These are phyloP conservation scores for Pachypeltis micranthus DNA, from an alignment of 1,140 invertebrate species.

Conservation along the genomic window DNA sequence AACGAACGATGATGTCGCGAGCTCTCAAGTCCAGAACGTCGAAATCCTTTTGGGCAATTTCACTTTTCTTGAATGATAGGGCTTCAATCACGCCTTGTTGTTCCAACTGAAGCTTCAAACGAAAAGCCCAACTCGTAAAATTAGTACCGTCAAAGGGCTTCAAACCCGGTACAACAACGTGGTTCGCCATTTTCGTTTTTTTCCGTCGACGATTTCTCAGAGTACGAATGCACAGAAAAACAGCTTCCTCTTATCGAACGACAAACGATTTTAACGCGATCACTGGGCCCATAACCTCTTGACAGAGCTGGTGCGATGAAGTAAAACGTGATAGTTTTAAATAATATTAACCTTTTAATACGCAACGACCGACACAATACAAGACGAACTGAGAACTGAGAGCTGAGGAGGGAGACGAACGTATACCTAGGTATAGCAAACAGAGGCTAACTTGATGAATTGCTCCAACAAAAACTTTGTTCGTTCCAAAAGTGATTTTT, in stretches of 20 bases:
- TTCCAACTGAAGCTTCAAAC: background rate
- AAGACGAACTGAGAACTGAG: too few relatives aligned
- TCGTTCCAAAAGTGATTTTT: too few relatives aligned
- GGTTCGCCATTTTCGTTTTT: background rate
- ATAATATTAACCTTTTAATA: too few relatives aligned
- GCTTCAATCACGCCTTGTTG: background rate
- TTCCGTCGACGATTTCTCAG: slow-evolving; percentile 3
- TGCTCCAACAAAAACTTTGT: too few relatives aligned
- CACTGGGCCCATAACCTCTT: too few relatives aligned
- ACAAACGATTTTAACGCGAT: slow-evolving; percentile 2
- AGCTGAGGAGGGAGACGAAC: too few relatives aligned
- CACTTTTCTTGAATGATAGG: background rate
- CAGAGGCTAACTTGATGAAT: too few relatives aligned
- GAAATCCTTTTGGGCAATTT: background rate
- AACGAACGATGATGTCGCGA: background rate
- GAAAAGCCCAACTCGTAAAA: slow-evolving; percentile 5
- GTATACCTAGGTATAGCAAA: too few relatives aligned
- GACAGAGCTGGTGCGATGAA: too few relatives aligned
- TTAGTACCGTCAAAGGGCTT: background rate
- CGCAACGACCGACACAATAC: too few relatives aligned
- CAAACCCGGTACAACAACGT: background rate
- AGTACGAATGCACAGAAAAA: background rate
- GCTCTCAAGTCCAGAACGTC: background rate
- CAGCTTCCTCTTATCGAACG: background rate
- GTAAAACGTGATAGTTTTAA: too few relatives aligned